phyloP scores from a whole-genome alignment of 2,113 vertebrate genomes.

The Meriones unguiculatus region DNA sequence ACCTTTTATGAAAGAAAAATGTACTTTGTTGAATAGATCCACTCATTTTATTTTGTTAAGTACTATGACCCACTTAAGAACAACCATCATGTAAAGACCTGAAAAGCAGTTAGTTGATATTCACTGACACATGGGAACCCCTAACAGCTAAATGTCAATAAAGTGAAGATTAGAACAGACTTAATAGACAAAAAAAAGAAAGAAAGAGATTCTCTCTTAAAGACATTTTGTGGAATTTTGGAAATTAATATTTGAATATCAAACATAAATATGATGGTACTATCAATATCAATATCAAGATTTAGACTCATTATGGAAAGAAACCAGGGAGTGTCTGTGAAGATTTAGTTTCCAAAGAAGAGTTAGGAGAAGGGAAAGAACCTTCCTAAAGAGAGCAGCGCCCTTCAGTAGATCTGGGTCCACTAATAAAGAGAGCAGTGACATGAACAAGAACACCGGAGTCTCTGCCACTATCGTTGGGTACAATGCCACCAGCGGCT shows the following conservation, averaged over 20 bases:
- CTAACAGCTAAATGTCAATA: neutral
- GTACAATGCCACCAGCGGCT: neutral
- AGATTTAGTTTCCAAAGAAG: neutral
- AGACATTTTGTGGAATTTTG: neutral
- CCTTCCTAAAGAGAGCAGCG: neutral
- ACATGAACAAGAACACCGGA: accelerated
- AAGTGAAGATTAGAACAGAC: accelerated
- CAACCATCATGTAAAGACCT: neutral
- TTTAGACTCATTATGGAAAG: neutral
- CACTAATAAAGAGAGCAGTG: too few relatives aligned
- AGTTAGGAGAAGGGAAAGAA: neutral
- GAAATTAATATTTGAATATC: neutral
- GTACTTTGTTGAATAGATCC: neutral
- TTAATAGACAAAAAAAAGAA: neutral
- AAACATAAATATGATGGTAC: neutral
- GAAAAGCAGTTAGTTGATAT: neutral
- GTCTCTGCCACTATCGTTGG: accelerated
- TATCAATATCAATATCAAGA: too few relatives aligned
- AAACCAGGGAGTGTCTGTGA: neutral
- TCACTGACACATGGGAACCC: neutral
- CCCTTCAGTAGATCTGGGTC: neutral
- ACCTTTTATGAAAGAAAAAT: neutral
- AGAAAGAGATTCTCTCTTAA: neutral
- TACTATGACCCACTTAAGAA: neutral
- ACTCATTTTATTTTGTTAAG: constrained; percentile 28